phyloP scores from a whole-genome alignment of 1,140 invertebrate genomes.

The Habropoda laboriosa region DNA sequence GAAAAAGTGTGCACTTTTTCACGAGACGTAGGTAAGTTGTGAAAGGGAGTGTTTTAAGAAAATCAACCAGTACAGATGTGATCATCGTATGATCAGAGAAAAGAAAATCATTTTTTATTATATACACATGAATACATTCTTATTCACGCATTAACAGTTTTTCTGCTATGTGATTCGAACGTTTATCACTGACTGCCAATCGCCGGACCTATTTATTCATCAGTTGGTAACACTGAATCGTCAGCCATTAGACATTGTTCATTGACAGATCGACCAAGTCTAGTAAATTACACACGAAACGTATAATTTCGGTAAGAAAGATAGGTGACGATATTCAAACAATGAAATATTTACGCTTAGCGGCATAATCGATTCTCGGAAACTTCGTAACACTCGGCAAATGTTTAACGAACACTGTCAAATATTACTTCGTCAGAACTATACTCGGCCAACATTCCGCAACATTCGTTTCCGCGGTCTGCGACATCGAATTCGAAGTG shows the following conservation, averaged over 20 bases:
- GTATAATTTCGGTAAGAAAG: background rate
- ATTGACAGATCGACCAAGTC: background rate
- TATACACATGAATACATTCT: too few relatives aligned
- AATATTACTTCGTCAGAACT: conserved; percentile 59
- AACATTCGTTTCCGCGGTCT: conserved; percentile 48
- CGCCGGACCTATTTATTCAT: too few relatives aligned
- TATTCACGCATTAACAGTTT: too few relatives aligned
- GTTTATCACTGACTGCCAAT: too few relatives aligned
- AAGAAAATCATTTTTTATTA: too few relatives aligned
- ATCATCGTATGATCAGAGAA: too few relatives aligned
- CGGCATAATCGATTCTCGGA: conserved; percentile 33
- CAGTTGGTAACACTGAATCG: too few relatives aligned
- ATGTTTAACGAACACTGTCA: conserved; percentile 47
- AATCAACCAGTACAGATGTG: background rate
- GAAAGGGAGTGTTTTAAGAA: background rate
- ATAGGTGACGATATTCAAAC: conserved; percentile 28
- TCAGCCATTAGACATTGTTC: too few relatives aligned
- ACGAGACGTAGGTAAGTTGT: background rate
- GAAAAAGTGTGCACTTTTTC: background rate
- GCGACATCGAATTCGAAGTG: conserved; percentile 27
- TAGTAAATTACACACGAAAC: background rate
- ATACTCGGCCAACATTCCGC: conserved; percentile 23
- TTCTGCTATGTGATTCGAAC: too few relatives aligned
- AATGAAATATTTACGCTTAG: conserved; percentile 42
- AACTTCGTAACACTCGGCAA: conserved; percentile 34